Conservation (phyloP, 2,888 invertebrate species). For the Pammene aurita region DNA sequence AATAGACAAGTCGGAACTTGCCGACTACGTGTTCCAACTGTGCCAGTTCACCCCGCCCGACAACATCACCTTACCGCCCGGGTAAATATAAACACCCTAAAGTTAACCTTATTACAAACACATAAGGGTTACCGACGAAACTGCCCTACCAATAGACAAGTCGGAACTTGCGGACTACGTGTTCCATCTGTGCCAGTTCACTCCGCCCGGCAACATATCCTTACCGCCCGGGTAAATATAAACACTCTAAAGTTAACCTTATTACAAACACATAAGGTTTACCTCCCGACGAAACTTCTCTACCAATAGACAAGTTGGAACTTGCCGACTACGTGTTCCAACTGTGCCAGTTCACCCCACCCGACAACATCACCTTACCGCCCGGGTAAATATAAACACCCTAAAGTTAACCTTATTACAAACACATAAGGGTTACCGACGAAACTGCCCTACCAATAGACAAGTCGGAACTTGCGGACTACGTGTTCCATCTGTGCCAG, state of each 20-base stretch:
- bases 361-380: conserved; percentile 95
- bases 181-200: neutral
- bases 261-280: neutral
- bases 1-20: conserved; percentile 91
- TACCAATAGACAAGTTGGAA: conserved; percentile 91
- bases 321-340: conserved; percentile 95
- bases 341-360: conserved; percentile 95
- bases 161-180: neutral
- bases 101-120: neutral
- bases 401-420: neutral
- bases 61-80: conserved; percentile 93
- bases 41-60: conserved; percentile 96
- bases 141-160: too few relatives aligned
- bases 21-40: conserved; percentile 95
- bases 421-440: conserved; percentile 84
- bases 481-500: neutral
- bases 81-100: conserved; percentile 75
- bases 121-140: conserved; percentile 84
- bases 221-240: neutral
- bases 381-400: conserved; percentile 83
- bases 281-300: conserved; percentile 88
- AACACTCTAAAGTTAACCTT: too few relatives aligned
- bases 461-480: neutral
- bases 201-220: too few relatives aligned
- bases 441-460: neutral